Percentiles rank a stretch among this genome's conserved stretches.
Evolutionary conservation across 2,113 vertebrate species (phyloP).

Genomic region (Jacana jacana): DNA sequence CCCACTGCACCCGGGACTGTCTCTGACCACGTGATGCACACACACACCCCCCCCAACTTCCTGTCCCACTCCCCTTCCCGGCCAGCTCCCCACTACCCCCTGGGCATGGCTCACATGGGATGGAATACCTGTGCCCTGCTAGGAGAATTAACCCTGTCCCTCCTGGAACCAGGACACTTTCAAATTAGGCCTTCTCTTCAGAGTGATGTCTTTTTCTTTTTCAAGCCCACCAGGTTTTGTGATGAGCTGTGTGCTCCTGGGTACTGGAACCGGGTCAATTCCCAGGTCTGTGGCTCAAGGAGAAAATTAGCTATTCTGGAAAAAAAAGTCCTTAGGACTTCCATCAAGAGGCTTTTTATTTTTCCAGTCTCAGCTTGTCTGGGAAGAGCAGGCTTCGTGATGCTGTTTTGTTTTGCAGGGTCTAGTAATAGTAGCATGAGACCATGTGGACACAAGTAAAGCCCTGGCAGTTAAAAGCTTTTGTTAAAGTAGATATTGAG

Average conservation of each 20-base stretch:
- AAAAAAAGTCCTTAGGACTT: not conserved
- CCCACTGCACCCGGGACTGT: no score
- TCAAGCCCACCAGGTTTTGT: not conserved
- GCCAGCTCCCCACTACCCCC: no score
- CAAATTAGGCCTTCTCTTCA: not conserved
- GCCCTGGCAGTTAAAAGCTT: not conserved
- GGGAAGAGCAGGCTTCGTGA: not conserved
- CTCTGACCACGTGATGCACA: no score
- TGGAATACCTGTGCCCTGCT: no score
- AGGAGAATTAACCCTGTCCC: no score
- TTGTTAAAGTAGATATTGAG: not conserved
- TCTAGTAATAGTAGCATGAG: not conserved
- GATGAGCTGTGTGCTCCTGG: not conserved
- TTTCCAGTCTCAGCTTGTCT: not conserved
- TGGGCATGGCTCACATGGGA: no score
- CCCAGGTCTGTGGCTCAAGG: not conserved
- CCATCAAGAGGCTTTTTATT: not conserved
- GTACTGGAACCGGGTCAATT: not conserved
- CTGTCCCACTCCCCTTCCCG: no score
- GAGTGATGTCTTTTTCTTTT: not conserved
- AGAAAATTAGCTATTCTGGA: not conserved
- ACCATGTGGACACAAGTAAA: not conserved
- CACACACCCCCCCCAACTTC: no score
- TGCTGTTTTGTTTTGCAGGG: not conserved
- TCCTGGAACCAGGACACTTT: no score